Evolutionary conservation across 2,113 vertebrate genomes (phyloP), one percentile per base, ranked within the genome.

Genomic region (Boulengeromyrus knoepffleri): DNA sequence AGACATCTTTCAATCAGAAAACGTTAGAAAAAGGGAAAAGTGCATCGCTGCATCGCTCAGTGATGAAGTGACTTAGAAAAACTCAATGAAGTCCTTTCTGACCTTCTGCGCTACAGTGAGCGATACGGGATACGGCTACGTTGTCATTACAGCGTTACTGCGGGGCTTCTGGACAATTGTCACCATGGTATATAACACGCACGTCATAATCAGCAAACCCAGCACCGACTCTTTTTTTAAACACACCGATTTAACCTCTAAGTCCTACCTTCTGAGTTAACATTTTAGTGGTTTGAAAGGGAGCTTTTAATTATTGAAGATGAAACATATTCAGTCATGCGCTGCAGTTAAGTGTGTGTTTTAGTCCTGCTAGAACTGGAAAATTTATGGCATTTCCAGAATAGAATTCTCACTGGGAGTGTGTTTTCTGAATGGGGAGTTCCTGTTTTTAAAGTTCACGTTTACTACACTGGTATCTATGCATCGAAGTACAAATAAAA

Each of bases 141-240:
- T 13, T 36, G 12, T 87, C 46, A 53, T 87, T 87, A 17, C 85
- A 47, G 46, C 17, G 19, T 86, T 9, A n/a, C n/a, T 31, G 2
- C 49, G 83, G 42, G 83, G 13, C n/a, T 27, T 50, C n/a, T n/a
- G 46, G 42, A 50, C 84, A 49, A 47, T 86, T 31, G 45, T 86
- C 84, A 85, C 84, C 74, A 21, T 42, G 9, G 47, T 42, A 50
- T 36, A 53, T 53, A 87, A 87, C 50, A 13, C 10, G 85, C 10
- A 87, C 15, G 36, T 49, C n/a, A 52, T 47, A 87, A 53, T 87
- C 27, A 19, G 17, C 50, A 36, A 53, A 94, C 36, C 94, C 94
- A 94, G 94, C 96, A 92, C 96, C 95, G 94, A 95, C 93, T 92
- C 94, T 94, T 96, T 94, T 95, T 62, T 13, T 12, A 58, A 62